Conservation (phyloP, 2,888 invertebrate genomes). For the Agrochola circellaris region DNA sequence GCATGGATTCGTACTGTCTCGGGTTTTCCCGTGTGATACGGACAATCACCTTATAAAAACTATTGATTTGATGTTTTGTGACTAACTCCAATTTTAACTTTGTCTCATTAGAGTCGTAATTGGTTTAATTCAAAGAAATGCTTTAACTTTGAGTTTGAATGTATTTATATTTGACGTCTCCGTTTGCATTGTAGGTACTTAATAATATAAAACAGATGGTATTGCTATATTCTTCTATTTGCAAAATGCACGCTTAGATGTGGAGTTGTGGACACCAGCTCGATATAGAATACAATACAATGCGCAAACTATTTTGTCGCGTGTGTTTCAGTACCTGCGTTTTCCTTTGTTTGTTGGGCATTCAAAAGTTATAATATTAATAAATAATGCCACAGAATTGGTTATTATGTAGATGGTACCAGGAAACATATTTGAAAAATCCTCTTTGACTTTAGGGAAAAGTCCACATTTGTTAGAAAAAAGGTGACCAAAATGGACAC, state of each 20-base stretch:
- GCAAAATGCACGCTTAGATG: neutral
- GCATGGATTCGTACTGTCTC: conserved; percentile 9
- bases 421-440: neutral
- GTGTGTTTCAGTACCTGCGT: neutral
- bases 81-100: neutral
- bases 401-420: neutral
- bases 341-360: neutral
- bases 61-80: too few species aligned
- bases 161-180: too few species aligned
- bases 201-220: too few species aligned
- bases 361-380: neutral
- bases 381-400: neutral
- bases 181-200: too few species aligned
- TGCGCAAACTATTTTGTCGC: neutral
- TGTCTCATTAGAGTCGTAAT: neutral
- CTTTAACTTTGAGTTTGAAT: too few species aligned
- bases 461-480: neutral
- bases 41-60: neutral
- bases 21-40: neutral
- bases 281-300: neutral
- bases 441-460: neutral
- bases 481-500: neutral
- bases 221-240: neutral
- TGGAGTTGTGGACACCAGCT: neutral
- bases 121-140: too few species aligned